phyloP scores from a whole-genome alignment of 2,888 invertebrate species.

The Agriopis marginaria region DNA sequence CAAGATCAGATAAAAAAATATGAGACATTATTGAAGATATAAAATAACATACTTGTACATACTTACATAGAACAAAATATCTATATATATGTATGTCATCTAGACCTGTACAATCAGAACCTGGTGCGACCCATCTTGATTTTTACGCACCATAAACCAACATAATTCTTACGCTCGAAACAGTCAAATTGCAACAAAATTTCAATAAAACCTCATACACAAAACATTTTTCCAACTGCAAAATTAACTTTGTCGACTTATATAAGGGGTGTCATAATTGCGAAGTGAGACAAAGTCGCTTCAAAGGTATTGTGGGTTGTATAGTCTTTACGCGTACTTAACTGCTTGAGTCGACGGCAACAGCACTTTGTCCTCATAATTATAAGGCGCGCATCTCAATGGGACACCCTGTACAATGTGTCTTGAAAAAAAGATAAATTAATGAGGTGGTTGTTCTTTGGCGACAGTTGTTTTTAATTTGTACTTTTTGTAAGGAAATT shows the following conservation, averaged over 20 bases:
- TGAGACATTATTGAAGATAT: too few species aligned
- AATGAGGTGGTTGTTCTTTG: conserved; percentile 55
- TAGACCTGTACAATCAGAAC: conserved; percentile 33
- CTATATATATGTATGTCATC: neutral
- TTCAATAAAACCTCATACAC: conserved; percentile 32
- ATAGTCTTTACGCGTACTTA: conserved; percentile 79
- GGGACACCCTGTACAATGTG: conserved; percentile 67
- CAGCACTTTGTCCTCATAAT: conserved; percentile 79
- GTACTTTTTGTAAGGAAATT: neutral
- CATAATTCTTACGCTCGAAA: neutral
- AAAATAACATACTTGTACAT: too few species aligned
- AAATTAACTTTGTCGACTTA: conserved; percentile 60
- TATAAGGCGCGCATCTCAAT: conserved; percentile 73
- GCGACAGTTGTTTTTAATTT: conserved; percentile 29
- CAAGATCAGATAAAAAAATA: too few species aligned
- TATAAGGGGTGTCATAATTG: conserved; percentile 83
- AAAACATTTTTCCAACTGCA: conserved; percentile 34
- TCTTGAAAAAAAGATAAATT: conserved; percentile 69
- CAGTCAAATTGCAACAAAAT: conserved; percentile 39
- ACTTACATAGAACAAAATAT: too few species aligned
- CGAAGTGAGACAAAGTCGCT: conserved; percentile 82
- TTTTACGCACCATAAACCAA: conserved; percentile 31
- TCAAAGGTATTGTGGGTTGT: conserved; percentile 80
- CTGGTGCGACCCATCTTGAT: conserved; percentile 38
- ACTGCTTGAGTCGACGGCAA: conserved; percentile 76